phyloP scores from a whole-genome alignment of 2,888 invertebrate genomes.

The Orchestes rusci region DNA sequence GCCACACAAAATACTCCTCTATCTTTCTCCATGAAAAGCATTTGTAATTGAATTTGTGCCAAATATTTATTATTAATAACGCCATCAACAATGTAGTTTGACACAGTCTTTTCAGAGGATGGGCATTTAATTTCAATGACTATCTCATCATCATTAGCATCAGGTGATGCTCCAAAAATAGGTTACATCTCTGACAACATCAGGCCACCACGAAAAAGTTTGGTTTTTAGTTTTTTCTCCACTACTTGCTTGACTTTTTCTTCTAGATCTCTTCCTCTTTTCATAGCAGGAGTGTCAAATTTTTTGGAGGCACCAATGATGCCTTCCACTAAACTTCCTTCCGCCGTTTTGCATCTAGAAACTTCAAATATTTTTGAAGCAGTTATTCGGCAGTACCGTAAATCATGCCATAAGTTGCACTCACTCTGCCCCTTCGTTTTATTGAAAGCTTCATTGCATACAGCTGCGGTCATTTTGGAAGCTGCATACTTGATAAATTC shows the following conservation, averaged over 20 bases:
- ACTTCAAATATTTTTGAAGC: slow-evolving; percentile 21
- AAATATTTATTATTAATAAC: slow-evolving; percentile 18
- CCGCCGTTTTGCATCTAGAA: slow-evolving; percentile 23
- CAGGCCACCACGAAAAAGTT: slow-evolving; percentile 1
- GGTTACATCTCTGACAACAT: slow-evolving; percentile 18
- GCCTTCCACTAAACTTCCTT: slow-evolving; percentile 25
- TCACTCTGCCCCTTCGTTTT: slow-evolving; percentile 7
- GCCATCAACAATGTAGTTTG: slow-evolving; percentile 8
- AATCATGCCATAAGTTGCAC: slow-evolving; percentile 13
- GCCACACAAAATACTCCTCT: slow-evolving; percentile 23
- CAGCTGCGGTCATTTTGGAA: too few relatives aligned
- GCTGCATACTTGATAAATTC: too few relatives aligned
- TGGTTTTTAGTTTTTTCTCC: background rate
- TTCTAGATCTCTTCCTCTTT: slow-evolving; percentile 6
- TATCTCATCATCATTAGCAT: slow-evolving; percentile 23
- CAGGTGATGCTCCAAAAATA: slow-evolving; percentile 20
- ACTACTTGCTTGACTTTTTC: background rate
- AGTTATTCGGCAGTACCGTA: slow-evolving; percentile 18
- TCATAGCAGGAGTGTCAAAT: background rate
- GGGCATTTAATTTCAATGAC: slow-evolving; percentile 32
- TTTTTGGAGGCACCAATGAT: slow-evolving; percentile 26
- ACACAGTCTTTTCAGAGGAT: slow-evolving; percentile 7
- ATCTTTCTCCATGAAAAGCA: slow-evolving; percentile 19
- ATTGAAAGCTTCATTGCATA: too few relatives aligned
- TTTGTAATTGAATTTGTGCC: slow-evolving; percentile 26